Percentiles rank a stretch among this genome's conserved stretches.
These are phyloP conservation scores for Pentalonia nigronervosa DNA, from an alignment of 1,140 invertebrate genomes.

Conservation along the genomic window DNA sequence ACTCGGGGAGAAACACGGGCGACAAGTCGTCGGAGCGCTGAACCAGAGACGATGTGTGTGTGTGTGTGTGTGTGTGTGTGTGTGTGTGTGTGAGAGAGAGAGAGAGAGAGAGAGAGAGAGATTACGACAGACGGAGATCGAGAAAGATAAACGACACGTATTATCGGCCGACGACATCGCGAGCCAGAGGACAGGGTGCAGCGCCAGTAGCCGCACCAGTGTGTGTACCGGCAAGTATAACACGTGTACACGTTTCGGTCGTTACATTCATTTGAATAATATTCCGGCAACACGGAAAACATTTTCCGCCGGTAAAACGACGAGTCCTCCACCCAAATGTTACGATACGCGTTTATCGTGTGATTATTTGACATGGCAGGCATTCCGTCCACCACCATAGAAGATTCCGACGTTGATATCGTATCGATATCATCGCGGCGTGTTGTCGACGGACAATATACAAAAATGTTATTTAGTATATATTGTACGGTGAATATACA, in stretches of 20 bases:
- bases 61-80: neutral
- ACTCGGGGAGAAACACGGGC: neutral
- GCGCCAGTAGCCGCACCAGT: slow-evolving; percentile 19
- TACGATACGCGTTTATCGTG: neutral
- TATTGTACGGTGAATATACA: neutral
- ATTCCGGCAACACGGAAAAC: slow-evolving; percentile 8
- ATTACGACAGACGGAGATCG: neutral
- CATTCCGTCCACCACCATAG: no score
- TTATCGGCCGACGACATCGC: neutral
- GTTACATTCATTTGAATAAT: slow-evolving; percentile 20
- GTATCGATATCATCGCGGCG: neutral
- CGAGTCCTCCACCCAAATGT: neutral
- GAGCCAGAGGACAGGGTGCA: neutral
- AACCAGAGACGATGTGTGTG: neutral
- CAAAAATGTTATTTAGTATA: neutral
- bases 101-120: neutral
- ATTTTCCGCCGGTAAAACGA: neutral
- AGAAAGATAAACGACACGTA: slow-evolving; percentile 3
- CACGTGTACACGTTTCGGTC: slow-evolving; percentile 1
- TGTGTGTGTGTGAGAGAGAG: neutral
- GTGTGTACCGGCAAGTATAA: neutral
- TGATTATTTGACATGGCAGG: neutral
- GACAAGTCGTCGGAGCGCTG: neutral
- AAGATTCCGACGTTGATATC: neutral
- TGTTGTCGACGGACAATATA: neutral